phyloP scores from a whole-genome alignment of 64 coral and sea anemone genomes.

The Platygyra sinensis region DNA sequence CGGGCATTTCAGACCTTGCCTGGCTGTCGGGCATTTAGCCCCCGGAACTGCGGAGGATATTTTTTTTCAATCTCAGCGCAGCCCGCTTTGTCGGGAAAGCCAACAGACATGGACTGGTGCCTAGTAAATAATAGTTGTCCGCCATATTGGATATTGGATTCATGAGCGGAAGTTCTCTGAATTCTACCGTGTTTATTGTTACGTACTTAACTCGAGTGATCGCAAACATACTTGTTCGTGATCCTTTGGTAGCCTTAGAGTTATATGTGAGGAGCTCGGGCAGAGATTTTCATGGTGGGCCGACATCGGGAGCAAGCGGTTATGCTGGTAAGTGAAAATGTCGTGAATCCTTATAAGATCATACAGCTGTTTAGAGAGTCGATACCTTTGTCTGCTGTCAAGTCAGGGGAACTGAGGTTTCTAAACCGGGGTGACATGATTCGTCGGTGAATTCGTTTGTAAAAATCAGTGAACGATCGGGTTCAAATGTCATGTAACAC shows the following conservation, averaged over 20 bases:
- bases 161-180: slow-evolving; percentile 22
- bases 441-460: not conserved
- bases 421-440: not conserved
- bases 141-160: slow-evolving; percentile 26
- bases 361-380: slow-evolving; percentile 4
- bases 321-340: slow-evolving; percentile 25
- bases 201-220: slow-evolving; percentile 20
- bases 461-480: not conserved
- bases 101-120: not conserved
- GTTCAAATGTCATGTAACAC: slow-evolving; percentile 13
- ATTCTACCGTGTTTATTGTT: slow-evolving; percentile 7
- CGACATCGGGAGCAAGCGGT: slow-evolving; percentile 33
- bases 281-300: slow-evolving; percentile 32
- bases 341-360: not conserved
- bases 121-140: slow-evolving; percentile 23
- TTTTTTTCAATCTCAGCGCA: not conserved
- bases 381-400: not conserved
- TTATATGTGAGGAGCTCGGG: not conserved
- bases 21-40: too few species aligned
- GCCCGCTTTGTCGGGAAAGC: not conserved
- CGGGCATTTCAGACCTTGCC: too few species aligned
- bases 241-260: slow-evolving; percentile 27
- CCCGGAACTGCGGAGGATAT: too few species aligned
- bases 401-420: not conserved
- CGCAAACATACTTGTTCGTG: not conserved